Evolutionary conservation across 2,888 invertebrate species (phyloP).

Genomic region (Polyommatus icarus): DNA sequence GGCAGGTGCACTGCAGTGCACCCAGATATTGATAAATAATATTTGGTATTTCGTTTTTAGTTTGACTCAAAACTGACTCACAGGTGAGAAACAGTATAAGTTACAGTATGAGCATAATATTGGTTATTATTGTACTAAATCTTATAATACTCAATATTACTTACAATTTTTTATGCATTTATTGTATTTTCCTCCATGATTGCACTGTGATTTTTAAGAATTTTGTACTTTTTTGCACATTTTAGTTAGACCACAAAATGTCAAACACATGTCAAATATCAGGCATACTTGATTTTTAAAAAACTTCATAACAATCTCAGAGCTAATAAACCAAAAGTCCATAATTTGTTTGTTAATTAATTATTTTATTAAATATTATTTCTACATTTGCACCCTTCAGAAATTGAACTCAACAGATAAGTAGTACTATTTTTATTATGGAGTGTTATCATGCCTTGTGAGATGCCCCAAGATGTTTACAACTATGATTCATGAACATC

Average conservation of each 20-base stretch:
- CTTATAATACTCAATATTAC: constrained; percentile 45
- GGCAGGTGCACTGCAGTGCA: too few relatives aligned
- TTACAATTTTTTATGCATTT: constrained; percentile 74
- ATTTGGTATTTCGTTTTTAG: background rate
- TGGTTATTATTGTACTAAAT: background rate
- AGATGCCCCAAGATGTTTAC: constrained; percentile 55
- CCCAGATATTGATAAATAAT: background rate
- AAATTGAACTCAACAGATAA: constrained; percentile 46
- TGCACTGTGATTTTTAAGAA: constrained; percentile 29
- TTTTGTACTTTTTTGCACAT: constrained; percentile 31
- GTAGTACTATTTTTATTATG: constrained; percentile 58
- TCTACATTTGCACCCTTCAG: constrained; percentile 45
- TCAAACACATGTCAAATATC: constrained; percentile 49
- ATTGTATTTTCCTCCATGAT: constrained; percentile 39
- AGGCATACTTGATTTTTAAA: constrained; percentile 43
- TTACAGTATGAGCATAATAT: background rate
- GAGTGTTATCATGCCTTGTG: constrained; percentile 56
- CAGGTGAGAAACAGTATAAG: background rate
- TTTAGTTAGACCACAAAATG: constrained; percentile 27
- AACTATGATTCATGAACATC: constrained; percentile 53
- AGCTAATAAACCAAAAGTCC: background rate
- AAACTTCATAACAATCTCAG: constrained; percentile 22
- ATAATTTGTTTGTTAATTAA: background rate
- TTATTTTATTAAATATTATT: background rate
- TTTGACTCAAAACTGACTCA: background rate